Evolutionary conservation across 23 tunicate species (phyloP), one percentile per base, ranked within the genome.

Genomic region (Halocynthia aurantium): DNA sequence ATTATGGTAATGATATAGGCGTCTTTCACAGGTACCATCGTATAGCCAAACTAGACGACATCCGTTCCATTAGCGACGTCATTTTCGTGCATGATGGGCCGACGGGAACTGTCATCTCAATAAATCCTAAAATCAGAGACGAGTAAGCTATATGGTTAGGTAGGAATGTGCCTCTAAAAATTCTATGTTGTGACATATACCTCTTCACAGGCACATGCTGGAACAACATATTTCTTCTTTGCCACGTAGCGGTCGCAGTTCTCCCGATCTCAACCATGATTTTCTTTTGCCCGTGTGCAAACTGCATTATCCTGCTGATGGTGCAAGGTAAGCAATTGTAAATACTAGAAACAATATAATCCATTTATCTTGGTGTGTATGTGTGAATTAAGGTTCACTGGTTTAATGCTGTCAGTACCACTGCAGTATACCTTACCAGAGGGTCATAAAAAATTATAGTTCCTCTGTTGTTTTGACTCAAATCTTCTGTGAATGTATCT

Each of bases 21-120:
- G n/a, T 58, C 9, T 73, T 74, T 63, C 72, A 22, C 56, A 85
- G 90, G 7, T 80, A 60, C 64, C 84, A 85, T 22, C 84, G 68
- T 51, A 80, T 17, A 61, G n/a, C 80, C 63, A 85, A 73, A 50
- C 44, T 85, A 10, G 72, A 65, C 50, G 62, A 80, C 10, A 52
- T 85, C 55, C 75, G 52, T 18, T 62, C 50, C 56, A 72, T 85
- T 9, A 60, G 53, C 7, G 84, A 85, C 55, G 76, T 85, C 9
- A 57, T 85, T n/a, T 52, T 57, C 6, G 50, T 85, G 22, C 75
- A 73, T 8, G 90, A 54, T 21, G 50, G 62, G 8, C 31, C 63
- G 50, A 21, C 60, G 0, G 62, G 55, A 54, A 53, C 31, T 22
- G 78, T 54, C 55, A 54, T 74, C 19, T 74, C 56, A 17, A 20